phyloP scores from a whole-genome alignment of 2,888 invertebrate species.

The Pollenia labialis region DNA sequence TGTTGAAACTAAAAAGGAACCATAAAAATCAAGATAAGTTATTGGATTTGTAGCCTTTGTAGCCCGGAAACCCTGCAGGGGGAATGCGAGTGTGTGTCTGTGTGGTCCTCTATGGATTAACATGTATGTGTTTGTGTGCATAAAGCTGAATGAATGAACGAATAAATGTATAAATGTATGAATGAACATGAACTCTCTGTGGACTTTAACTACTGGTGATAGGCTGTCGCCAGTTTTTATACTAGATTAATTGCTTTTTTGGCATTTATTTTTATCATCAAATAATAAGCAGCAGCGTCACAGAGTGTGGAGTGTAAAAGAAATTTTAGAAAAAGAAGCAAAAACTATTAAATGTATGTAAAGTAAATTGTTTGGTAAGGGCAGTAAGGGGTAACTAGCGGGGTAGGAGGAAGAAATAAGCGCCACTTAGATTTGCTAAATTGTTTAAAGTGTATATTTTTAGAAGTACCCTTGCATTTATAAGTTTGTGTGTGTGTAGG shows the following conservation, averaged over 20 bases:
- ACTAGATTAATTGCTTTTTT: slow-evolving; percentile 82
- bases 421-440: slow-evolving; percentile 42
- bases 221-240: slow-evolving; percentile 76
- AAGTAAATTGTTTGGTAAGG: slow-evolving; percentile 6
- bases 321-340: background rate
- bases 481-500: background rate
- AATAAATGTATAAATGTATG: slow-evolving; percentile 34
- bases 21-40: slow-evolving; percentile 83
- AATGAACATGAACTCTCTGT: slow-evolving; percentile 61
- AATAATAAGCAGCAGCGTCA: slow-evolving; percentile 43
- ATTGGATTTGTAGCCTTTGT: slow-evolving; percentile 79
- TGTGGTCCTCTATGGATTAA: background rate
- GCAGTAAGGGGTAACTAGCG: background rate
- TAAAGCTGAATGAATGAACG: slow-evolving; percentile 37
- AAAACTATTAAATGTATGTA: slow-evolving; percentile 18
- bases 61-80: slow-evolving; percentile 62
- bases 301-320: slow-evolving; percentile 3
- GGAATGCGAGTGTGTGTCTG: slow-evolving; percentile 43
- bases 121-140: background rate
- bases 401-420: background rate
- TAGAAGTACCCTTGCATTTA: background rate
- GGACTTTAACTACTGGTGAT: slow-evolving; percentile 67
- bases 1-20: slow-evolving; percentile 76
- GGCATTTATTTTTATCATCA: slow-evolving; percentile 72
- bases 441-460: slow-evolving; percentile 49